Evolutionary conservation across 2,888 invertebrate genomes (phyloP), one percentile per base, ranked within the genome.

Genomic region (Glaucopsyche alexis): DNA sequence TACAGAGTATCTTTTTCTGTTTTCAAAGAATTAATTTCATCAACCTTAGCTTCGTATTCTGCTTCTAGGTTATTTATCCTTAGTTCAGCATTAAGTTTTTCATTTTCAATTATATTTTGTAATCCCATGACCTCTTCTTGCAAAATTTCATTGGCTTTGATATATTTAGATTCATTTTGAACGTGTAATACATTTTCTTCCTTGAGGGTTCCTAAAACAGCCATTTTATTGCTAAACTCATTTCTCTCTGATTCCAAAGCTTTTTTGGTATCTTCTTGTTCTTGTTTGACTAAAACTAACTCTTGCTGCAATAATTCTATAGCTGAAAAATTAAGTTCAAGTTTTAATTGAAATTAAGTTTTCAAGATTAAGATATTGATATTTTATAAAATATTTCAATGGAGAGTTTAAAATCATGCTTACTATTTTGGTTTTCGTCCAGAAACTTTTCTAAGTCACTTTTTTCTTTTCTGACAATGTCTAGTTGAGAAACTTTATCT

Each of bases 1-100:
- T 64, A 11, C 7, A 76, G 45, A 45, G 29, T 72, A 0, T 74
- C 45, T 42, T 70, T 74, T 65, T 75, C 65, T n/a, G 49, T 50
- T 72, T 72, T 29, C 9, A 74, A 49, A 52, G 72, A 60, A 64
- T 29, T 66, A 47, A 60, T 9, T 19, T 16, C 29, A 6, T 60
- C 11, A 19, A 60, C 9, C 7, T 19, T 16, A 60, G 60, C 29
- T 16, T 60, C 11, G 29, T 60, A 60, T 29, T 19, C 60, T 29
- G 29, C 11, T 16, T 29, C 11, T 60, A 29, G 19, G 7, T 60
- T 29, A 60, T 60, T 60, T 5, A 60, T 29, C 8, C 11, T 67
- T 19, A 47, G 42, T 67, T 74, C 66, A 19, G 42, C 66, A 19
- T 70, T 49, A 42, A 73, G 65, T 74, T 73, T 73, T 6, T 71